These are phyloP conservation scores for Tringa solitaria DNA, from an alignment of 2,113 vertebrate genomes.

Conservation along the genomic window DNA sequence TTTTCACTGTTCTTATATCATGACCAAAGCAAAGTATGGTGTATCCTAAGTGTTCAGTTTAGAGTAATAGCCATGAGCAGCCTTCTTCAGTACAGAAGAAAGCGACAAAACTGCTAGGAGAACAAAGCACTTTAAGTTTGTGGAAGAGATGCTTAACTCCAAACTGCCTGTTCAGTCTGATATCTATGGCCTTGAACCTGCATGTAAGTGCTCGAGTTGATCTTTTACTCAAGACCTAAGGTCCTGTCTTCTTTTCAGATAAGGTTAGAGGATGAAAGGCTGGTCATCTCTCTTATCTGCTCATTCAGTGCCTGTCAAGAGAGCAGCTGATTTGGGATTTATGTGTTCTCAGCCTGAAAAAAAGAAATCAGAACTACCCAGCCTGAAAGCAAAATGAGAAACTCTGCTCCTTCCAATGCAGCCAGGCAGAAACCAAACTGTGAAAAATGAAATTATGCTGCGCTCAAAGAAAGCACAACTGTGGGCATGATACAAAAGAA, in stretches of 20 bases:
- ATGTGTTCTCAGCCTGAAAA: not conserved
- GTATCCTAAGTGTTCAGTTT: not conserved
- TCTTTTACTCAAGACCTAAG: not conserved
- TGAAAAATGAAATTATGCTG: not conserved
- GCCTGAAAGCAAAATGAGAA: not conserved
- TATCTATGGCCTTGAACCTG: not conserved
- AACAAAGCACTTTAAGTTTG: not conserved
- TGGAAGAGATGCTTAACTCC: not conserved
- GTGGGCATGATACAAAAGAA: not conserved
- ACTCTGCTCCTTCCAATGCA: not conserved
- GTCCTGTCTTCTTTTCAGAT: not conserved
- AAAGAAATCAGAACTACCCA: not conserved
- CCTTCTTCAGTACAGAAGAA: not conserved
- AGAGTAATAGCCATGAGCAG: not conserved
- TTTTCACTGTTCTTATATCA: not conserved
- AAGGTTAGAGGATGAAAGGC: not conserved
- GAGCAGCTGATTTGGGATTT: not conserved
- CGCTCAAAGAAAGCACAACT: not conserved
- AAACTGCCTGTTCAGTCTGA: not conserved
- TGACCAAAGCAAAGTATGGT: not conserved
- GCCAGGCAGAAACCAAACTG: not conserved
- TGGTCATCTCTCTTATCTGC: not conserved
- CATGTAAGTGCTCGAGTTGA: not conserved
- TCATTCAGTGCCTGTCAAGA: not conserved
- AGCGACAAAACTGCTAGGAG: fast-evolving